Conservation (phyloP, 1,140 invertebrate species). For the Atta texana region DNA sequence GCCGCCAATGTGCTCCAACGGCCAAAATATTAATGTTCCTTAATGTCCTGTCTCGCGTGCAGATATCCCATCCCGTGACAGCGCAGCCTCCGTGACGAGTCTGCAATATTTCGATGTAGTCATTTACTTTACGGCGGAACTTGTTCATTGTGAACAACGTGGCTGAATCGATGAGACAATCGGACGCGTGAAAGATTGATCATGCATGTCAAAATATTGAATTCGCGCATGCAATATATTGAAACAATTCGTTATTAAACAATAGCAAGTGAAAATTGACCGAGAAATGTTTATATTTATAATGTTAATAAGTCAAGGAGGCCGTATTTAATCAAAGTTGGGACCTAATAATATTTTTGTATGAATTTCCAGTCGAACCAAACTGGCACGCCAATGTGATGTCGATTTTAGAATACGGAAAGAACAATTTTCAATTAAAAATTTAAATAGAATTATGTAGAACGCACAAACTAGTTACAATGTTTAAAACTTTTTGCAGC, state of each 20-base stretch:
- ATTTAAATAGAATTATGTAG: too few relatives aligned
- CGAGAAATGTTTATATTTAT: too few relatives aligned
- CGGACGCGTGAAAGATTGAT: constrained; percentile 31
- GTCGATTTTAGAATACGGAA: too few relatives aligned
- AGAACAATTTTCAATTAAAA: too few relatives aligned
- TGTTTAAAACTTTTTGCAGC: too few relatives aligned
- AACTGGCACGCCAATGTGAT: too few relatives aligned
- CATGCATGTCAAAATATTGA: neutral
- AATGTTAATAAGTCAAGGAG: too few relatives aligned
- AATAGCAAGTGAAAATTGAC: too few relatives aligned
- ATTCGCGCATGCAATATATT: neutral
- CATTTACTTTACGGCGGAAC: constrained; percentile 17
- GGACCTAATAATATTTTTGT: too few relatives aligned
- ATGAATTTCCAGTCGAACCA: too few relatives aligned
- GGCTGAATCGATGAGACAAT: constrained; percentile 18
- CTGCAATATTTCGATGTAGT: constrained; percentile 36
- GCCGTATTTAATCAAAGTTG: too few relatives aligned
- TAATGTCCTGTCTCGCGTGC: constrained; percentile 54
- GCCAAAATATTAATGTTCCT: constrained; percentile 78
- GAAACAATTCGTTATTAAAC: constrained; percentile 25
- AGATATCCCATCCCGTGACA: neutral
- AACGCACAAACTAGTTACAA: too few relatives aligned
- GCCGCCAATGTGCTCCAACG: constrained; percentile 69
- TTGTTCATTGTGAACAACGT: neutral
- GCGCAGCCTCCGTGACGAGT: constrained; percentile 40